Evolutionary conservation across 2,888 invertebrate genomes (phyloP).

Genomic region (Protodeltote pygarga): DNA sequence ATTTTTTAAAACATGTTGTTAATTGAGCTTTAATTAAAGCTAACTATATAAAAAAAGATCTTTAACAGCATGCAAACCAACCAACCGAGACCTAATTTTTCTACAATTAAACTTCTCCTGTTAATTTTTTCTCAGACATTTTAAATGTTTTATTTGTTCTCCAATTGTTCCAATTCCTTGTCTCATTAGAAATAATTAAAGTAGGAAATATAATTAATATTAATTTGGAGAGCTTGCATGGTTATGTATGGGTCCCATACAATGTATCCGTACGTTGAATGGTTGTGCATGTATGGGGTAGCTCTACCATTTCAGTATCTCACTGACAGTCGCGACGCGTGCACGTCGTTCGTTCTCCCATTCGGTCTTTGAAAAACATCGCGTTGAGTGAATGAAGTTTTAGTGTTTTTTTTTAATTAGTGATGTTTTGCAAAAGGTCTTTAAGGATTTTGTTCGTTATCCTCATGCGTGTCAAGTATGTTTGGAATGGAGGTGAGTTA

Average conservation of each 20-base stretch:
- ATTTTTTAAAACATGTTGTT: no score
- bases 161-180: conserved; percentile 43
- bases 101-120: conserved; percentile 35
- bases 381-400: conserved; percentile 47
- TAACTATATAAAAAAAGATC: no score
- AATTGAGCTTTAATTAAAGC: no score
- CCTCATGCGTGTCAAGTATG: conserved; percentile 63
- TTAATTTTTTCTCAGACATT: conserved; percentile 25
- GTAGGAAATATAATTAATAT: conserved; percentile 47
- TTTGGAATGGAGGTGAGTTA: conserved; percentile 74
- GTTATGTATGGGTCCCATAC: conserved; percentile 13
- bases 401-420: conserved; percentile 44
- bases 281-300: conserved; percentile 51
- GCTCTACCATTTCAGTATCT: conserved; percentile 57
- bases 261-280: conserved; percentile 40
- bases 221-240: conserved; percentile 42
- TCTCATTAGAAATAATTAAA: conserved; percentile 46
- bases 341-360: conserved; percentile 47
- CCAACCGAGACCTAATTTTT: conserved; percentile 17
- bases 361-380: conserved; percentile 38
- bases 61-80: no score
- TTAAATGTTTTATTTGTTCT: conserved; percentile 40
- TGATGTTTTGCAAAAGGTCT: conserved; percentile 72
- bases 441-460: conserved; percentile 64
- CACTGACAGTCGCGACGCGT: conserved; percentile 53